Conservation (phyloP, 2,888 invertebrate species). For the Caenorhabditis imperialis region DNA sequence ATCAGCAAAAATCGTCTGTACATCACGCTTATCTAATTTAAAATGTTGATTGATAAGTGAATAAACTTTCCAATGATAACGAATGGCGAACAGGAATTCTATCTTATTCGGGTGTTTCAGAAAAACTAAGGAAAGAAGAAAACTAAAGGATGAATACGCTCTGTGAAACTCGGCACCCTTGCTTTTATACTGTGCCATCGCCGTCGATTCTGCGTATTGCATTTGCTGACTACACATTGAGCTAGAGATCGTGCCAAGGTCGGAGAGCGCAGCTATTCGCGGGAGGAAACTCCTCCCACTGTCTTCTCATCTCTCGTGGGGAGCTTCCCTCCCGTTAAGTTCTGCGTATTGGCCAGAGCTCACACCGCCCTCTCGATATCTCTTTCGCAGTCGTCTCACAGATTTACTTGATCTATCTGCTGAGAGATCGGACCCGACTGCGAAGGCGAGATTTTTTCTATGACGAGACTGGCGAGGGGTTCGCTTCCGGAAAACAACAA, state of each 20-base stretch:
- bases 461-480: constrained; percentile 11
- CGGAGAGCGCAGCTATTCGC: constrained; percentile 18
- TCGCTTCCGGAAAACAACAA: constrained; percentile 20
- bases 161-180: constrained; percentile 21
- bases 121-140: background rate
- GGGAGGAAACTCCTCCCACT: constrained; percentile 39
- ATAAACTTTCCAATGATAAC: background rate
- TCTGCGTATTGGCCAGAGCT: constrained; percentile 52
- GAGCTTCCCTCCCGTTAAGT: constrained; percentile 34
- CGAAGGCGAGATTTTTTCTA: constrained; percentile 36
- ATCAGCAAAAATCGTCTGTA: constrained; percentile 8
- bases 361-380: constrained; percentile 36
- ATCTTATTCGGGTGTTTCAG: background rate
- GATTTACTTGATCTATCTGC: constrained; percentile 16
- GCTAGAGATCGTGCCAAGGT: background rate
- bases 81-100: background rate
- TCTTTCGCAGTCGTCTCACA: constrained; percentile 20
- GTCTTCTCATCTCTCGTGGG: constrained; percentile 18
- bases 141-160: constrained; percentile 35
- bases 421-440: constrained; percentile 30
- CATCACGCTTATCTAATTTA: background rate
- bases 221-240: constrained; percentile 35
- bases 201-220: constrained; percentile 54
- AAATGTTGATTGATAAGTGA: background rate
- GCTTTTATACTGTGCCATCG: constrained; percentile 46